phyloP scores from a whole-genome alignment of 2,113 vertebrate species.

The Greenwoodochromis staneri region DNA sequence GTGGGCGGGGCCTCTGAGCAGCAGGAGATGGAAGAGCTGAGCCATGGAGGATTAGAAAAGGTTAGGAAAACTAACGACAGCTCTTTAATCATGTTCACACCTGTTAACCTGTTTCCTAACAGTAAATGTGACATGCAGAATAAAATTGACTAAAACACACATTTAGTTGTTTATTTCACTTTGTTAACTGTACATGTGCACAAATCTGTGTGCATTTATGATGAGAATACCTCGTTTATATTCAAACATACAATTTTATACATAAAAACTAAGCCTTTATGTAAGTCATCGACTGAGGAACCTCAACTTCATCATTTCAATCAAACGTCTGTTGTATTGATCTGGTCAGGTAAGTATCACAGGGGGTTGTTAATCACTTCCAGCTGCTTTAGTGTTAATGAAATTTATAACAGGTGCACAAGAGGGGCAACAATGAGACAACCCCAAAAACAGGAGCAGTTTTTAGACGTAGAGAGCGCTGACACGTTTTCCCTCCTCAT shows the following conservation, averaged over 20 bases:
- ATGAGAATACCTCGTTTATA: neutral
- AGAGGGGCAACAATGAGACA: neutral
- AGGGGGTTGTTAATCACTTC: rapidly evolving
- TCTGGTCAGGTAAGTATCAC: neutral
- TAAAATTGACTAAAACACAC: neutral
- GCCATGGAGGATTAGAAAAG: neutral
- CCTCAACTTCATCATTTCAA: neutral
- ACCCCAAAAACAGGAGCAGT: neutral
- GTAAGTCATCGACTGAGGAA: neutral
- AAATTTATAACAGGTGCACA: neutral
- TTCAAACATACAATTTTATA: neutral
- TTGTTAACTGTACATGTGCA: neutral
- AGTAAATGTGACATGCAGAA: neutral
- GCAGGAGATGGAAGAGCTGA: neutral
- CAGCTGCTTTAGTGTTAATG: neutral
- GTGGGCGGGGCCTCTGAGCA: neutral
- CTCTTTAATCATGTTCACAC: neutral
- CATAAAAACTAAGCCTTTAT: neutral
- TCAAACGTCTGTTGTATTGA: neutral
- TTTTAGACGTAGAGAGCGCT: neutral
- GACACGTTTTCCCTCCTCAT: rapidly evolving
- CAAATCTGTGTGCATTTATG: neutral
- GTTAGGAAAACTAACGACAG: neutral
- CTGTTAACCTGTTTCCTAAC: neutral
- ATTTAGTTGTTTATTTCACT: neutral